Evolutionary conservation across 2,797 vertebrate species (phyloP), one percentile per base, ranked within the genome.

Genomic region (Benthosema pterotum): DNA sequence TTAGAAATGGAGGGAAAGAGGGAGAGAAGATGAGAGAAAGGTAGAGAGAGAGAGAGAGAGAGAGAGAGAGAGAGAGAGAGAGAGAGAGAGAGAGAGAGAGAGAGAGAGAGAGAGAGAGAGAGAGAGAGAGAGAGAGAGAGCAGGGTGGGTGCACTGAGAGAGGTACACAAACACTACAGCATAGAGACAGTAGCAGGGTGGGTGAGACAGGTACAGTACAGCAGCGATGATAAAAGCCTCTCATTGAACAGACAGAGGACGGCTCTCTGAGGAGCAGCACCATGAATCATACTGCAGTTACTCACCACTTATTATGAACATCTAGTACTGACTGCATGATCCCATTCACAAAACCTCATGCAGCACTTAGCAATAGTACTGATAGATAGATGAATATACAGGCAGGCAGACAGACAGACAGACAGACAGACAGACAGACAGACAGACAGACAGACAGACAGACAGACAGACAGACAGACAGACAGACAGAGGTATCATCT

Each of bases 271-370:
- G 68, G 69, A 83, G 71, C 75, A 66, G 47, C 57, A 71, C 63
- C 67, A 82, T 92, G 88, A 92, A 87, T 91, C 90, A 92, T 80
- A 47, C 86, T 65, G 72, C 84, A 76, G 80, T 92, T 90, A 84
- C 87, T 88, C 86, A 79, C 78, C 78, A 79, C 86, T 91, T 89
- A 88, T 88, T 91, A 91, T 83, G 72, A 88, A 87, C 88, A 88
- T 88, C 81, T 79, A 77, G 85, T 89, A 79, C 84, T 70, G 75
- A 75, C 85, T 81, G 79, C 83, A 91, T 90, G 87, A 92, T 87
- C 77, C 80, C 79, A 90, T 88, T 89, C 89, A 90, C 76, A 89
- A 87, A 86, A 83, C 82, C 80, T 79, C 83, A 82, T 63, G 65
- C 70, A 84, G 85, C 74, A 69, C 32, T 32, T 32, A 32, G 32